Conservation (phyloP, 1,140 invertebrate genomes). For the Atopsyche davidsoni region DNA sequence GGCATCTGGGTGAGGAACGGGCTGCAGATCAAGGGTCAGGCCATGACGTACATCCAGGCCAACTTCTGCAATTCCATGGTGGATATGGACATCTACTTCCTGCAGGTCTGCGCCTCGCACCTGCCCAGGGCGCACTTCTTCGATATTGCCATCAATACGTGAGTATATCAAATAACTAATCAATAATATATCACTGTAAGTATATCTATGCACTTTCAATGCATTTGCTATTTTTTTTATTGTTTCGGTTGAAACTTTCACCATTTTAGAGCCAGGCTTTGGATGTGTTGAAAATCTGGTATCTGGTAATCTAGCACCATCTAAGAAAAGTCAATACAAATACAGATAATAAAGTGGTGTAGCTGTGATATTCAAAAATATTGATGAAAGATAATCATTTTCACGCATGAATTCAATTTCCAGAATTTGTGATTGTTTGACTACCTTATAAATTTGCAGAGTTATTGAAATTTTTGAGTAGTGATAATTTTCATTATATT, state of each 20-base stretch:
- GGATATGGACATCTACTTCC: constrained; percentile 90
- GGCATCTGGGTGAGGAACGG: constrained; percentile 96
- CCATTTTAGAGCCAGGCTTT: too few relatives aligned
- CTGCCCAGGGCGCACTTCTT: constrained; percentile 81
- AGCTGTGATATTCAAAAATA: constrained; percentile 10
- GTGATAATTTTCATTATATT: too few relatives aligned
- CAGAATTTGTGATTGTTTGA: too few relatives aligned
- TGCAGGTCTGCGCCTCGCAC: constrained; percentile 88
- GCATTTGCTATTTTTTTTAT: constrained; percentile 20
- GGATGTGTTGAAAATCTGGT: too few relatives aligned
- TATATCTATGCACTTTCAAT: too few relatives aligned
- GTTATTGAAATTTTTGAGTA: too few relatives aligned
- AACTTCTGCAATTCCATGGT: constrained; percentile 99
- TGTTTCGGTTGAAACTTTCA: constrained; percentile 3
- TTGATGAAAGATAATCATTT: too few relatives aligned
- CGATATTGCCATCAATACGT: constrained; percentile 83
- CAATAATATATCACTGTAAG: too few relatives aligned
- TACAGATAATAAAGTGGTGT: background rate
- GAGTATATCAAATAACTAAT: constrained; percentile 34
- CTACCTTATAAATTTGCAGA: too few relatives aligned
- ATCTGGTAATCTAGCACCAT: too few relatives aligned
- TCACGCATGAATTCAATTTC: too few relatives aligned
- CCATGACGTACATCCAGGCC: constrained; percentile 97
- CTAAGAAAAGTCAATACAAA: too few relatives aligned
- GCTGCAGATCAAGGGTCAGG: constrained; percentile 94